These are phyloP conservation scores for Aegypius monachus DNA, from an alignment of 2,113 vertebrate species.

Conservation along the genomic window DNA sequence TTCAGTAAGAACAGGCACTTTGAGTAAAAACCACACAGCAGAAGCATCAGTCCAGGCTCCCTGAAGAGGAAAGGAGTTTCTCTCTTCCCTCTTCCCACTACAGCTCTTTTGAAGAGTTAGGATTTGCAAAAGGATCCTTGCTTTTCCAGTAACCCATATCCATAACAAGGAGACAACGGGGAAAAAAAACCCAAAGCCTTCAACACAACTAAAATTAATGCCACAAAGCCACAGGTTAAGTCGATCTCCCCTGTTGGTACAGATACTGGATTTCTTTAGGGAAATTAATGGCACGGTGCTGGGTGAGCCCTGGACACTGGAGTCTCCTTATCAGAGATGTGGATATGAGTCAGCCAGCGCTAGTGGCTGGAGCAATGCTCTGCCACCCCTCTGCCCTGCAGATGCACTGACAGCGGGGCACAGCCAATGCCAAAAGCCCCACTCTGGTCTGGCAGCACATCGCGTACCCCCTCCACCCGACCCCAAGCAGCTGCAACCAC, in stretches of 20 bases:
- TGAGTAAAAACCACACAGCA: neutral
- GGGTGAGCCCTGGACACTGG: neutral
- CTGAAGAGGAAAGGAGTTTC: neutral
- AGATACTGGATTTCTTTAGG: neutral
- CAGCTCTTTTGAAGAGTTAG: neutral
- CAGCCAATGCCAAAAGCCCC: neutral
- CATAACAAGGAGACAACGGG: neutral
- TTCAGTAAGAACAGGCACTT: neutral
- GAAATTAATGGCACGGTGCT: neutral
- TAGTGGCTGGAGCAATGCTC: neutral
- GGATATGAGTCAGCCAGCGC: neutral
- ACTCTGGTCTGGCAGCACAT: neutral
- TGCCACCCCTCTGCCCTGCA: neutral
- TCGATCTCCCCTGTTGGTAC: rapidly evolving
- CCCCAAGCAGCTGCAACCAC: rapidly evolving
- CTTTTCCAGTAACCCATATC: neutral
- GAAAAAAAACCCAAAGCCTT: neutral
- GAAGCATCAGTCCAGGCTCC: neutral
- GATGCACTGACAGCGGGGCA: neutral
- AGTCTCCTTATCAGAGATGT: neutral
- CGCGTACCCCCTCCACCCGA: rapidly evolving
- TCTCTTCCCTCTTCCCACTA: neutral
- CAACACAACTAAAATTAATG: neutral
- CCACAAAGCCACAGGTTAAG: neutral
- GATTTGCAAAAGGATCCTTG: neutral